phyloP scores from a whole-genome alignment of 2,888 invertebrate species.

The Agrochola macilenta region DNA sequence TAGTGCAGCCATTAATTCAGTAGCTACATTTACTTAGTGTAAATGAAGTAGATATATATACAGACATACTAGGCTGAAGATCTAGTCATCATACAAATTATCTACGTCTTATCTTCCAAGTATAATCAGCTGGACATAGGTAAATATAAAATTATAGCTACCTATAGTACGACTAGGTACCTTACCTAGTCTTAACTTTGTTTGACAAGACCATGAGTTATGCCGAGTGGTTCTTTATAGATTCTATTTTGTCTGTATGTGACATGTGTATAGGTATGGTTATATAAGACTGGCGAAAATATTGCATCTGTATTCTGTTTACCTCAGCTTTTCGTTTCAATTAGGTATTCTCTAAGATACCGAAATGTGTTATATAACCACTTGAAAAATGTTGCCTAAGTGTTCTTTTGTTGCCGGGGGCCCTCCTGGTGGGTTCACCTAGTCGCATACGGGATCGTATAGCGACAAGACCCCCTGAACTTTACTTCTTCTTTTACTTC shows the following conservation, averaged over 20 bases:
- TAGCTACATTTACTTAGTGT: slow-evolving; percentile 1
- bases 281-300: not conserved
- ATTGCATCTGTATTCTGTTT: not conserved
- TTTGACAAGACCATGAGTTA: slow-evolving; percentile 14
- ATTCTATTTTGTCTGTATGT: not conserved
- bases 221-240: not conserved
- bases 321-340: not conserved
- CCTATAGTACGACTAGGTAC: no score
- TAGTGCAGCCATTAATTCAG: slow-evolving; percentile 3
- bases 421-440: no score
- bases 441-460: no score
- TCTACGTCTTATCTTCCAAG: slow-evolving; percentile 10
- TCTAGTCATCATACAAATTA: slow-evolving; percentile 1
- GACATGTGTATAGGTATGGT: no score
- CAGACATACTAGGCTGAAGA: not conserved
- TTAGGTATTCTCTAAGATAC: not conserved
- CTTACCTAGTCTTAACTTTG: slow-evolving; percentile 1
- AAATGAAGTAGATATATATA: not conserved
- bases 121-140: slow-evolving; percentile 24
- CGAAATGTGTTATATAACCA: not conserved
- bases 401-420: not conserved
- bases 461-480: no score
- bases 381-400: not conserved
- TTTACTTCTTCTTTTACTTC: no score
- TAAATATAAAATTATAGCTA: slow-evolving; percentile 5